Percentiles rank a stretch among this genome's conserved stretches.
phyloP scores from a whole-genome alignment of 92 coral and sea anemone species.

The Palythoa grandiflora region DNA sequence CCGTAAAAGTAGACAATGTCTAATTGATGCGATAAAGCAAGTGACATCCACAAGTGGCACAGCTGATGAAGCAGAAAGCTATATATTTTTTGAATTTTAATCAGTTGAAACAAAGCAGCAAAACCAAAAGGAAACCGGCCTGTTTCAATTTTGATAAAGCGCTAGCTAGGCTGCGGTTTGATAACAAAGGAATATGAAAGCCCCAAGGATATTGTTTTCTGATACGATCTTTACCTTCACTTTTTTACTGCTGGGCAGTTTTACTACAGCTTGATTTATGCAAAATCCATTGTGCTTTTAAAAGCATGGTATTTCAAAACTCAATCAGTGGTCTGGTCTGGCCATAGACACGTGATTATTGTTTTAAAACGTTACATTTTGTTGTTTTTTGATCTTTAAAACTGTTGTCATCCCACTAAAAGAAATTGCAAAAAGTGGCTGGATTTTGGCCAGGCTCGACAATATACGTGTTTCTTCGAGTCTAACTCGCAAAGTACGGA shows the following conservation, averaged over 20 bases:
- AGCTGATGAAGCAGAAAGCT: background rate
- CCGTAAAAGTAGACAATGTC: background rate
- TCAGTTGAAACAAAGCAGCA: background rate
- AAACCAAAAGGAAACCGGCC: background rate
- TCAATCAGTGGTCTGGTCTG: too few species aligned
- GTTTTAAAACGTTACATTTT: too few species aligned
- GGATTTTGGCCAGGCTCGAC: too few species aligned
- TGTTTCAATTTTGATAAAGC: background rate
- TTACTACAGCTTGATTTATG: too few species aligned
- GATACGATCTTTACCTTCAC: background rate
- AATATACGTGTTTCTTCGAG: too few species aligned
- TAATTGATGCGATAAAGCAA: background rate
- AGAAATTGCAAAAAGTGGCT: too few species aligned
- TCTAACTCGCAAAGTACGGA: too few species aligned
- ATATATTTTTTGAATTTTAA: background rate
- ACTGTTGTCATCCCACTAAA: too few species aligned
- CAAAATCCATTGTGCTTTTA: too few species aligned
- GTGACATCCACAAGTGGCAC: background rate
- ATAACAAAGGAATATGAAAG: background rate
- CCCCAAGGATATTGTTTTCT: background rate
- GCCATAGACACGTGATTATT: too few species aligned
- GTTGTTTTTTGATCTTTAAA: too few species aligned
- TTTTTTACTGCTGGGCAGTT: background rate
- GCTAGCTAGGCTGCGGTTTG: background rate
- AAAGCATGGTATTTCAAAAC: too few species aligned